These are phyloP conservation scores for Rhagophthalmus giganteus DNA, from an alignment of 2,888 invertebrate species.

Conservation along the genomic window DNA sequence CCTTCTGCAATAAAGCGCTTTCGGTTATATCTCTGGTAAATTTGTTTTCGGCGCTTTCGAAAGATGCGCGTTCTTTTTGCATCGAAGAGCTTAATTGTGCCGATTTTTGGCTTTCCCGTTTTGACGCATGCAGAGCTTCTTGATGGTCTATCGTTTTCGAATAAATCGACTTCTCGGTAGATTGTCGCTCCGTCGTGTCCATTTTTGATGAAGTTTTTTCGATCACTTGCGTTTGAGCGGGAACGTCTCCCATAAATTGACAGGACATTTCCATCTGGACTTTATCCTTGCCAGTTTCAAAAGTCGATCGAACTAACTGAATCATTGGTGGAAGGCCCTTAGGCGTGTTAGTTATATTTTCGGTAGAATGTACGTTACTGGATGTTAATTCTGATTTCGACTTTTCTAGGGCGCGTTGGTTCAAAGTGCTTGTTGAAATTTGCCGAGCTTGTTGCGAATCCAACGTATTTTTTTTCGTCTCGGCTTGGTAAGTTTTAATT, in stretches of 20 bases:
- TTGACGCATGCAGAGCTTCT: background rate
- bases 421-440: constrained; percentile 2
- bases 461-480: background rate
- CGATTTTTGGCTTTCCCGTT: background rate
- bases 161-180: constrained; percentile 6
- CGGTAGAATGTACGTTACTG: constrained; percentile 17
- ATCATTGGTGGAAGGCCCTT: constrained; percentile 15
- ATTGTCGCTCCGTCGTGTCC: constrained; percentile 27
- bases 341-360: constrained; percentile 13
- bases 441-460: background rate
- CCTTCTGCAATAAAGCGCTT: background rate
- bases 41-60: background rate
- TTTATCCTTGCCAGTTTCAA: constrained; percentile 22
- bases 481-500: background rate
- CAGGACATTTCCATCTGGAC: constrained; percentile 28
- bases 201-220: constrained; percentile 16
- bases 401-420: constrained; percentile 1
- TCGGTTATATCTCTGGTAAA: background rate
- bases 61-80: no score
- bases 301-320: constrained; percentile 18
- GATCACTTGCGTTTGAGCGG: constrained; percentile 13
- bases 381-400: constrained; percentile 9
- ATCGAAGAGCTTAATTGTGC: no score
- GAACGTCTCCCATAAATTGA: constrained; percentile 12
- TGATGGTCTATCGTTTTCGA: constrained; percentile 1